Conservation (phyloP, 2,888 invertebrate genomes). For the Gastrophysa polygoni region DNA sequence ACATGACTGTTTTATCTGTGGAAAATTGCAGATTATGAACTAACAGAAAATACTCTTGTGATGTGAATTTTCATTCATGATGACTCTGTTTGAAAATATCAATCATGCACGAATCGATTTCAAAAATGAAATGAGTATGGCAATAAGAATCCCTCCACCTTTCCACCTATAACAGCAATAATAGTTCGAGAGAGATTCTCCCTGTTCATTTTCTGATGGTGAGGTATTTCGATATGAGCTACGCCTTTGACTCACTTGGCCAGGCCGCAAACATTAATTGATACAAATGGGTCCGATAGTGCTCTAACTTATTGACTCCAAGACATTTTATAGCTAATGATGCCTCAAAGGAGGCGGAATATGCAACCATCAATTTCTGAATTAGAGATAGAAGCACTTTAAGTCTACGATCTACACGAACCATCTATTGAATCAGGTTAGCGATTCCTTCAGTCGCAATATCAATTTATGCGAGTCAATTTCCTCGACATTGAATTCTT, state of each 20-base stretch:
- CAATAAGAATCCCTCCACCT: too few species aligned
- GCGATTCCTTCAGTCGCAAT: neutral
- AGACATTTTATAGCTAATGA: slow-evolving; percentile 47
- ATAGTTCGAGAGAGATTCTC: neutral
- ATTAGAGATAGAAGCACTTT: neutral
- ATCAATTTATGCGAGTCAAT: neutral
- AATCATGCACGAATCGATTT: too few species aligned
- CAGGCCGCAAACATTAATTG: neutral
- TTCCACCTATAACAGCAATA: neutral
- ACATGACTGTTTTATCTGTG: too few species aligned
- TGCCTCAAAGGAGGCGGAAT: neutral
- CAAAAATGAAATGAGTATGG: too few species aligned
- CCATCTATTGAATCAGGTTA: neutral
- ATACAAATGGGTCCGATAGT: neutral
- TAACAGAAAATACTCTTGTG: too few species aligned
- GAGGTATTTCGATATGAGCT: neutral
- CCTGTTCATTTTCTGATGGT: neutral
- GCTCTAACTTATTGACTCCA: slow-evolving; percentile 40
- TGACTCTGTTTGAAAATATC: too few species aligned
- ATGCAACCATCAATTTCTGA: neutral
- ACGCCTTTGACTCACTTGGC: neutral
- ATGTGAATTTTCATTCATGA: too few species aligned
- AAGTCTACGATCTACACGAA: neutral
- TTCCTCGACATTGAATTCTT: too few species aligned
- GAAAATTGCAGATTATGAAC: too few species aligned